Evolutionary conservation across 2,113 vertebrate genomes (phyloP).

Genomic region (Grus americana): DNA sequence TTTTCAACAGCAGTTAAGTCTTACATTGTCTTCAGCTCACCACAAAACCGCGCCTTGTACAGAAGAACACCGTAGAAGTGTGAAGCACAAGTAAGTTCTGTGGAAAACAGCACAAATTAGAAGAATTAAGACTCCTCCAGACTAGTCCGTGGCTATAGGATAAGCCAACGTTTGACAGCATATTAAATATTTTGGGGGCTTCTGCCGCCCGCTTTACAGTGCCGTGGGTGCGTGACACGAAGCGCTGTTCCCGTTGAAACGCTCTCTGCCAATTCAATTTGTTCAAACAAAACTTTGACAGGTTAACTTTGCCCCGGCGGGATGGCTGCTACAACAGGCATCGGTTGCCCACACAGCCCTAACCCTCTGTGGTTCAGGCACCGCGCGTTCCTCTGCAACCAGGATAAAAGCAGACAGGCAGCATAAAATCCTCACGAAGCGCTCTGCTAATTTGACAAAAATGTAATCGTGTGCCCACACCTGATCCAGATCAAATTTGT

Average conservation of each 20-base stretch:
- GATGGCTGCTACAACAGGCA: background rate
- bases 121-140: background rate
- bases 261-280: background rate
- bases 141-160: background rate
- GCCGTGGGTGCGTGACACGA: background rate
- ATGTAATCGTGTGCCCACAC: constrained; percentile 49
- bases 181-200: background rate
- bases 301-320: background rate
- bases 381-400: background rate
- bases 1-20: background rate
- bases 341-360: background rate
- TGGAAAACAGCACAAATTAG: accelerated
- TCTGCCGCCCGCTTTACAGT: background rate
- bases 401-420: background rate
- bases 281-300: background rate
- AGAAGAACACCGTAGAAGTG: background rate
- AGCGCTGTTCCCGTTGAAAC: background rate
- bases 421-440: constrained; percentile 5
- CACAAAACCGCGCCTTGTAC: background rate
- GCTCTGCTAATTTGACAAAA: constrained; percentile 46
- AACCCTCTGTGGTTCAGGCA: background rate
- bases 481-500: constrained; percentile 68
- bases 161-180: background rate
- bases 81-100: background rate
- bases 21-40: background rate